Base-by-base conservation (phyloP, 2,888 invertebrate genomes). In the Isotomurus palustris region DNA sequence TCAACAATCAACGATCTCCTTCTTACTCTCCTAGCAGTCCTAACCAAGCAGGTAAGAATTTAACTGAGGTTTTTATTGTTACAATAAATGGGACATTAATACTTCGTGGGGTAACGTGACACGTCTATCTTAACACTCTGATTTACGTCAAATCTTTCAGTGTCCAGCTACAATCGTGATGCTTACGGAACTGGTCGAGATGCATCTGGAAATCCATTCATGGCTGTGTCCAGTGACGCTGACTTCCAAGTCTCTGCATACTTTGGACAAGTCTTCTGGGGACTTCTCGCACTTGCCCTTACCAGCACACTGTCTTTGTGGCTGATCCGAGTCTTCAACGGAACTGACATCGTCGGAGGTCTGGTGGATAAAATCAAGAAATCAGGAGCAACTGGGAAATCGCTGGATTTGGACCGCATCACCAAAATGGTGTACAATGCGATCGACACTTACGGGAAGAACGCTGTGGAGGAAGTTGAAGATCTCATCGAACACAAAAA, bases 361-460 rank as follows among this genome's bases (percentile, higher is more conserved):
- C 8, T 67, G 2, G 54, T 67, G n/a, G 50, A 63, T 17, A 61
- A 58, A 44, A 53, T 59, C 24, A 60, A 58, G 54, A 58, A 65
- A 14, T 54, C 53, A 3, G 43, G 56, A 10, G 56, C 60, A 8
- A 32, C 56, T 10, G 64, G 59, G 19, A 64, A 56, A 43, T 27
- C 66, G 2, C n/a, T 70, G 44, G 68, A 70, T 47, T 50, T 70
- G 48, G 66, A 70, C 43, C 52, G 60, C 28, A 22, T 70, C 36
- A 67, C 70, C 10, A 59, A 61, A n/a, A 47, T 65, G 35, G 68
- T 67, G 3, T 66, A 68, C 53, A 53, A 58, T 19, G 70, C 70
- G 12, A 32, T 70, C 4, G 70, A 70, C 28, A 54, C 63, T 8
- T 70, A 68, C 29, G 62, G 56, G 5, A 64, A 56, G 24, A 56